These are phyloP conservation scores for Morinoia aosen DNA, from an alignment of 2,888 invertebrate genomes.

Conservation along the genomic window DNA sequence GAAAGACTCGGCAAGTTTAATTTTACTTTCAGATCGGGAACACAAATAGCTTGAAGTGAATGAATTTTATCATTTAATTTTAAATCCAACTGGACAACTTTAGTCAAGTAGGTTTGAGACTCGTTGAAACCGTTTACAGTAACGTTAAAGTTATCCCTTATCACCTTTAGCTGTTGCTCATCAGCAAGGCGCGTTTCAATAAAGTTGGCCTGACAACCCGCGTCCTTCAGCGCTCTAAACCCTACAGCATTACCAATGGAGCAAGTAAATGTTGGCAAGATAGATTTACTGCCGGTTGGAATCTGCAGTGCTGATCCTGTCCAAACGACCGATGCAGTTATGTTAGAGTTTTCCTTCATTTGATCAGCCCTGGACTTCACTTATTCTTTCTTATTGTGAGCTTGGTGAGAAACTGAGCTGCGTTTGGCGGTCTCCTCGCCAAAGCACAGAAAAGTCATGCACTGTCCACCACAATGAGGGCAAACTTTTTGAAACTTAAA, in stretches of 20 bases:
- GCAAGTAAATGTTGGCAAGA: conserved; percentile 25
- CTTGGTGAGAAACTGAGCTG: not conserved
- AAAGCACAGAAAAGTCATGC: not conserved
- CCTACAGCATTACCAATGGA: not conserved
- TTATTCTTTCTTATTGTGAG: not conserved
- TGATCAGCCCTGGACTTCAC: not conserved
- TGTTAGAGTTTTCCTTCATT: not conserved
- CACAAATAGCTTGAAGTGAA: not conserved
- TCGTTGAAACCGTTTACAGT: not conserved
- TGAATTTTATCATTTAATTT: not conserved
- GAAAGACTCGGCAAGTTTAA: not conserved
- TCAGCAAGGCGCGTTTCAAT: not conserved
- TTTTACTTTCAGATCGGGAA: not conserved
- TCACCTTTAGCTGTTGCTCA: not conserved
- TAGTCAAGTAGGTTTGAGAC: not conserved
- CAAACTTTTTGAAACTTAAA: not conserved
- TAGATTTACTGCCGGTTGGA: not conserved
- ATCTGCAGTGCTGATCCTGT: not conserved
- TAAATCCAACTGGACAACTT: not conserved
- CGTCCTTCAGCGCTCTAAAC: not conserved
- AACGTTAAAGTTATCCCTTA: not conserved
- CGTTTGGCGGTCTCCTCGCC: not conserved
- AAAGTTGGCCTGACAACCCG: conserved; percentile 19
- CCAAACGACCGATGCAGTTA: not conserved
- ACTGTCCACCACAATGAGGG: not conserved